Conservation (phyloP, 2,113 vertebrate species). For the Petroica traversi region DNA sequence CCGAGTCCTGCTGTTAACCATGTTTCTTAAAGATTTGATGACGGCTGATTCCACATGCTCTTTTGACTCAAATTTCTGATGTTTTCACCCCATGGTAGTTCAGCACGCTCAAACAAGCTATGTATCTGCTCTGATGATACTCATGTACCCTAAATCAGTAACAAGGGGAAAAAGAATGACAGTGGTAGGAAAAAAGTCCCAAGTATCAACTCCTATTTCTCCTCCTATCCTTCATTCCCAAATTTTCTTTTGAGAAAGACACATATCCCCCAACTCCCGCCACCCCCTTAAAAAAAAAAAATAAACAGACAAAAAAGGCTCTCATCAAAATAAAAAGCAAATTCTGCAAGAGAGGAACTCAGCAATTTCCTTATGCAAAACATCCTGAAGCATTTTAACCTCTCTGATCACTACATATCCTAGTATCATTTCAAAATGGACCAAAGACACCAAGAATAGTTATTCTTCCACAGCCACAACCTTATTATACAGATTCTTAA, state of each 20-base stretch:
- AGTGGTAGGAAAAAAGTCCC: neutral
- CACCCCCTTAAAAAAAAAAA: neutral
- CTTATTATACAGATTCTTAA: slow-evolving; percentile 57
- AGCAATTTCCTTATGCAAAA: neutral
- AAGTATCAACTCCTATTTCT: neutral
- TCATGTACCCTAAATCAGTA: neutral
- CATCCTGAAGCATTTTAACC: neutral
- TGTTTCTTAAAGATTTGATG: neutral
- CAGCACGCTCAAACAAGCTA: neutral
- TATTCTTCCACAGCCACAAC: slow-evolving; percentile 54
- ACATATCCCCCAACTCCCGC: neutral
- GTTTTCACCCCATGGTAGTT: neutral
- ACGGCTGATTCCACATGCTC: neutral
- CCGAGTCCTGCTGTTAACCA: neutral
- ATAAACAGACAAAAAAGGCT: neutral
- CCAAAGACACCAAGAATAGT: slow-evolving; percentile 24
- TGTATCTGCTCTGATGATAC: neutral
- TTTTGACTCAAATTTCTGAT: neutral
- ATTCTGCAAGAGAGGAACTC: neutral
- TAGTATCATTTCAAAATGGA: slow-evolving; percentile 33
- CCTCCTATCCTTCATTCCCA: neutral
- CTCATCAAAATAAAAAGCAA: neutral
- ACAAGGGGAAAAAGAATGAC: neutral
- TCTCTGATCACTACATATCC: slow-evolving; percentile 8
- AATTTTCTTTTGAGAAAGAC: neutral